Base-by-base conservation (phyloP, 1,140 invertebrate genomes). In the Andrena cerasifolii region DNA sequence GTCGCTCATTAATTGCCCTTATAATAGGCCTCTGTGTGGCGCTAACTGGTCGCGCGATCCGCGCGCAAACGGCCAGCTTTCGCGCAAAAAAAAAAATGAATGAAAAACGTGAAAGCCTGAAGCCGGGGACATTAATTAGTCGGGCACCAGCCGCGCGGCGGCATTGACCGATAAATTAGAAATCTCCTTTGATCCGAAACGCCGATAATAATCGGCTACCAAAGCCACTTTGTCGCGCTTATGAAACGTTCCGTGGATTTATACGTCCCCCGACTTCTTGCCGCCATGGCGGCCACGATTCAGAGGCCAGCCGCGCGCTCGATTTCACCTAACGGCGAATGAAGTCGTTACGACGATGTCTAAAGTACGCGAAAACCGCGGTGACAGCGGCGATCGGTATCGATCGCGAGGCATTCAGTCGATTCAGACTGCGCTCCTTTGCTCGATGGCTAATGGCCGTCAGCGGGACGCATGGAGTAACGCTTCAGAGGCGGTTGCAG, bases 71-170 rank as follows among this genome's bases (percentile, higher is more conserved):
- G 36, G 7, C 31, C 2, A 0, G 21, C 31, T 36, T 33, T 7
- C 16, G 31, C 31, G 16, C 1, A 2, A 8, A 21, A 61, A 61
- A 61, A n/a, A n/a, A n/a, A n/a, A n/a, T n/a, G n/a, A n/a, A n/a
- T n/a, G n/a, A n/a, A n/a, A 24, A 61, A 4, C 26, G 1, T 7
- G 54, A 24, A 31, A 72, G 62, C 71, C 62, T 40, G 36, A 40
- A 40, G 70, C 62, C 63, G 73, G 53, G 73, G 79, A 84, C 79
- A 86, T 86, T 88, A 88, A 88, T 88, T 88, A 87, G 80, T 81
- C 56, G 78, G 68, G 82, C 86, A 84, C 75, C 76, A 66, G 80
- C 82, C 65, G 81, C 36, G 36, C 36, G 36, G 70, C 74, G n/a
- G 51, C 58, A 8, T 18, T 63, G 72, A 79, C 66, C 83, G 79